phyloP scores from a whole-genome alignment of 1,140 invertebrate species.

The Drosophila chauvacae region DNA sequence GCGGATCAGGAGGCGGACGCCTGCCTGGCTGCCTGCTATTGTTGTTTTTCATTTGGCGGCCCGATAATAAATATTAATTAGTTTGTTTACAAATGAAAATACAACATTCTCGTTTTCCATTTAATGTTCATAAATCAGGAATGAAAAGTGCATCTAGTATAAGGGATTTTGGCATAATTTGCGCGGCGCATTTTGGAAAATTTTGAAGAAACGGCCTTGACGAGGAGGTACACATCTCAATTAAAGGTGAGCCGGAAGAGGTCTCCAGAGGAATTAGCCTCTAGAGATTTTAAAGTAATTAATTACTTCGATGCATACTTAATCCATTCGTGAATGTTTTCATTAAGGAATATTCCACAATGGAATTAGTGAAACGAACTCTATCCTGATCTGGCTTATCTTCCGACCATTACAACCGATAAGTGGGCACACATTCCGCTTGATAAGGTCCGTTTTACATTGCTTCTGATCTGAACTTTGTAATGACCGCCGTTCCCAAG shows the following conservation, averaged over 20 bases:
- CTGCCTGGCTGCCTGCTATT: constrained; percentile 16
- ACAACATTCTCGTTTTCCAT: constrained; percentile 62
- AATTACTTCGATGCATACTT: background rate
- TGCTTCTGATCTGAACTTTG: constrained; percentile 47
- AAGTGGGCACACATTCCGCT: constrained; percentile 17
- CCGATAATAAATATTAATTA: constrained; percentile 75
- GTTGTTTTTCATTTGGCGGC: constrained; percentile 33
- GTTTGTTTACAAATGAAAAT: constrained; percentile 74
- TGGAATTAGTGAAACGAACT: constrained; percentile 5
- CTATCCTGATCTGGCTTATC: constrained; percentile 38
- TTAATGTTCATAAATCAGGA: constrained; percentile 60
- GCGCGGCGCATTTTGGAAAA: constrained; percentile 44
- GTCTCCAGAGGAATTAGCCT: background rate
- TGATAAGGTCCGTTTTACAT: constrained; percentile 29
- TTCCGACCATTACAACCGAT: constrained; percentile 35
- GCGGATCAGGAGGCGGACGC: constrained; percentile 1
- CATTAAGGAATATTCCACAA: background rate
- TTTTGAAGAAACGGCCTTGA: constrained; percentile 15
- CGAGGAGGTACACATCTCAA: background rate
- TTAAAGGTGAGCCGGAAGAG: constrained; percentile 11
- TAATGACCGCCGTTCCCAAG: constrained; percentile 28
- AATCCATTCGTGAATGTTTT: too few species aligned
- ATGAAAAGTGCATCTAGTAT: constrained; percentile 66
- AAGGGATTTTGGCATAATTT: constrained; percentile 51
- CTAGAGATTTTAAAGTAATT: background rate